Conservation (phyloP, 2,888 invertebrate species). For the Athalia circularis region DNA sequence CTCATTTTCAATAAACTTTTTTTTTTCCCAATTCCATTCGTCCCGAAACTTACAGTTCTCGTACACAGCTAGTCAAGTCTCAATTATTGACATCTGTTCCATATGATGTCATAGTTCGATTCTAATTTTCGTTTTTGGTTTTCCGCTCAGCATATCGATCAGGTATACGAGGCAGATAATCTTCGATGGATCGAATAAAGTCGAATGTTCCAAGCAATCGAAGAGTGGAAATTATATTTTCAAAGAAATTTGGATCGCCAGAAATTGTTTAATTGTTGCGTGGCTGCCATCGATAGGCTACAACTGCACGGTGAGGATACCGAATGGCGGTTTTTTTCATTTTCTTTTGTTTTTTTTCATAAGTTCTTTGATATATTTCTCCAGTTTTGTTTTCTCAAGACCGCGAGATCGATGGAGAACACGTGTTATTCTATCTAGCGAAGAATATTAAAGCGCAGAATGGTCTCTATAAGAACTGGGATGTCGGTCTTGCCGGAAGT, state of each 20-base stretch:
- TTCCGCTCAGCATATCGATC: too few relatives aligned
- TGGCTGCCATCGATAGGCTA: conserved; percentile 63
- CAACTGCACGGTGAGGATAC: conserved; percentile 65
- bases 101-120: too few relatives aligned
- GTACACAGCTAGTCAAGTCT: too few relatives aligned
- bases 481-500: conserved; percentile 60
- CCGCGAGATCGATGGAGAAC: conserved; percentile 73
- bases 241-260: conserved; percentile 57
- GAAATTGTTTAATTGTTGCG: conserved; percentile 56
- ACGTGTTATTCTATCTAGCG: conserved; percentile 73
- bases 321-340: background rate
- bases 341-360: background rate
- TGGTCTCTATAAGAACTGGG: conserved; percentile 69
- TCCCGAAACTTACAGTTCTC: too few relatives aligned
- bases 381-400: conserved; percentile 63
- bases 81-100: too few relatives aligned
- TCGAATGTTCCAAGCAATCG: conserved; percentile 32
- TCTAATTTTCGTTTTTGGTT: too few relatives aligned
- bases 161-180: too few relatives aligned
- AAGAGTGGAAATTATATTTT: conserved; percentile 59
- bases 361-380: background rate
- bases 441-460: conserved; percentile 73
- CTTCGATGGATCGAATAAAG: conserved; percentile 32
- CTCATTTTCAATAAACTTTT: too few relatives aligned
- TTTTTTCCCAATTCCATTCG: too few relatives aligned